Conservation (phyloP, 2,797 vertebrate genomes). For the Mionectes olivaceus region DNA sequence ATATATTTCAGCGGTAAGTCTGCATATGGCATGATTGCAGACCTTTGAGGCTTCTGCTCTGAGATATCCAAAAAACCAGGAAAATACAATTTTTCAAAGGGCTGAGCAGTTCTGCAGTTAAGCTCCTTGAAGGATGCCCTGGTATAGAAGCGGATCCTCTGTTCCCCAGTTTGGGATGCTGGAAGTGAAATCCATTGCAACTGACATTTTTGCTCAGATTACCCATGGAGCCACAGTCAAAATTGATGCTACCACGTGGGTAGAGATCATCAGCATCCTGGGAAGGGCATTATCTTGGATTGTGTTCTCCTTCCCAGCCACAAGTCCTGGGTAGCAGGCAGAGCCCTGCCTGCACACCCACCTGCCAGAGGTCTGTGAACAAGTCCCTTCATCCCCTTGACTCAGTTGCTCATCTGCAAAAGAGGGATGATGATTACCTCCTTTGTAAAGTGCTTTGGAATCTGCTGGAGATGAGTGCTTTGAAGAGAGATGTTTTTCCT, state of each 20-base stretch:
- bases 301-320: not conserved
- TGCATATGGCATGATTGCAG: not conserved
- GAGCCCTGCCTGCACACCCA: not conserved
- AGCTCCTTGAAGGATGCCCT: not conserved
- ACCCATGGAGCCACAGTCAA: not conserved
- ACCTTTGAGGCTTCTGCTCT: not conserved
- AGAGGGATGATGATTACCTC: not conserved
- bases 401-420: not conserved
- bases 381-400: not conserved
- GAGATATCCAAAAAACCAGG: not conserved
- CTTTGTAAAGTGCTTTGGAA: conserved; percentile 25
- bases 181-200: not conserved
- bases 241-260: not conserved
- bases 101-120: not conserved
- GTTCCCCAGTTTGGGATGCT: not conserved
- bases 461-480: conserved; percentile 8
- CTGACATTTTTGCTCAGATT: not conserved
- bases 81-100: not conserved
- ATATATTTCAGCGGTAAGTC: not conserved
- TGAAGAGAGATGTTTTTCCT: not conserved
- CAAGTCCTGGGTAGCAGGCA: not conserved
- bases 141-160: accelerated
- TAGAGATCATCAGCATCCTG: not conserved
- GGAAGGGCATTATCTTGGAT: accelerated
- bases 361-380: not conserved